Evolutionary conservation across 2,113 vertebrate species (phyloP).

Genomic region (Pygoscelis adeliae): DNA sequence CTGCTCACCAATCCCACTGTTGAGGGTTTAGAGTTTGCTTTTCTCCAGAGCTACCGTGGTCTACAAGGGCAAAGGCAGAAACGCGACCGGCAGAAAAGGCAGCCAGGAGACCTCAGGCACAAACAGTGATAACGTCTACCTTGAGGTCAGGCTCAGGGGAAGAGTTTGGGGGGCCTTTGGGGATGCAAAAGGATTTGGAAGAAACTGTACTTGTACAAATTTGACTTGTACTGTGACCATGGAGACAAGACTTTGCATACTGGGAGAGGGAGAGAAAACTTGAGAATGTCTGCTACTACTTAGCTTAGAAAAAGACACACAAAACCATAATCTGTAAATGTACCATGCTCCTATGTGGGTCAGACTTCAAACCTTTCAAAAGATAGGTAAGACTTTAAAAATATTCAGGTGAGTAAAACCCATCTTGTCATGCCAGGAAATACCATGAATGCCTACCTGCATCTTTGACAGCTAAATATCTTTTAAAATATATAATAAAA

Average conservation of each 20-base stretch:
- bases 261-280: background rate
- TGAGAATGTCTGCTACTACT: background rate
- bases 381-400: background rate
- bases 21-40: background rate
- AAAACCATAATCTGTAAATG: background rate
- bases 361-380: background rate
- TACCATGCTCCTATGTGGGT: background rate
- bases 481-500: background rate
- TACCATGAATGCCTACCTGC: background rate
- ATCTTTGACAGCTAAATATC: background rate
- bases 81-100: background rate
- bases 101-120: background rate
- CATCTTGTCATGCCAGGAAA: background rate
- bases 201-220: background rate
- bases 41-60: background rate
- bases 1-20: background rate
- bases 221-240: background rate
- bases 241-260: background rate
- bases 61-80: background rate
- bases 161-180: background rate
- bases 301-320: background rate
- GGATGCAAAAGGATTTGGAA: background rate
- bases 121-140: background rate
- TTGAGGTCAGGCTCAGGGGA: background rate
- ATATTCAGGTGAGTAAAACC: background rate